Conservation (phyloP, 1,140 invertebrate genomes). For the Leptinotarsa defecta region DNA sequence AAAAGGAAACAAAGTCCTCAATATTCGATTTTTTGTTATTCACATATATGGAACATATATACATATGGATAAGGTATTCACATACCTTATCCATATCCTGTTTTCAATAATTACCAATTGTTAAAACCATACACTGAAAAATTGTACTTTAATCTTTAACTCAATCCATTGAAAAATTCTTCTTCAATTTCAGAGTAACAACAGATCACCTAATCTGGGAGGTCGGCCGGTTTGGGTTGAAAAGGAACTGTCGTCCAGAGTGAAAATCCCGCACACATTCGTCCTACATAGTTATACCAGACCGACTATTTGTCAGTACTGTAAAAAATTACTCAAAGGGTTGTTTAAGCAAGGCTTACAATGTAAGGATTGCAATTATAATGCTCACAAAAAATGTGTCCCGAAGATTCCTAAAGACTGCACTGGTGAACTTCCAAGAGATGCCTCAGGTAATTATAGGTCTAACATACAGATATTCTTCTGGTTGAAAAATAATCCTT, state of each 20-base stretch:
- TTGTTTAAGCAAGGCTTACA: slow-evolving; percentile 96
- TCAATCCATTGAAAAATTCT: not conserved
- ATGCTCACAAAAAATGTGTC: slow-evolving; percentile 96
- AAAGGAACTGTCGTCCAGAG: slow-evolving; percentile 69
- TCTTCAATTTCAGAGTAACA: slow-evolving; percentile 43
- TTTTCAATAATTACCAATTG: too few relatives aligned
- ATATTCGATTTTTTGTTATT: too few relatives aligned
- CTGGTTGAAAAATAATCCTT: too few relatives aligned
- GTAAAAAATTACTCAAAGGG: slow-evolving; percentile 93
- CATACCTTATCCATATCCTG: too few relatives aligned
- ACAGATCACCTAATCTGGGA: slow-evolving; percentile 75
- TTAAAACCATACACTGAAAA: too few relatives aligned
- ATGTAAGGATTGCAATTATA: slow-evolving; percentile 98
- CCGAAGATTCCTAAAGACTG: slow-evolving; percentile 95
- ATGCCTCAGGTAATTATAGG: slow-evolving; percentile 58
- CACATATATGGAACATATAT: too few relatives aligned
- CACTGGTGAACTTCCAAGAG: slow-evolving; percentile 76
- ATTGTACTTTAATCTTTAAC: too few relatives aligned
- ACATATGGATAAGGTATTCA: too few relatives aligned
- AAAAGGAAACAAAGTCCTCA: too few relatives aligned
- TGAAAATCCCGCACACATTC: slow-evolving; percentile 91
- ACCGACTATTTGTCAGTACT: slow-evolving; percentile 94
- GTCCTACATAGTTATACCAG: slow-evolving; percentile 91
- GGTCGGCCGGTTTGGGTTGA: slow-evolving; percentile 77
- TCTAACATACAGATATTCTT: too few relatives aligned